A percentile compares a stretch with the other conserved stretches of the same genome.
phyloP scores from a whole-genome alignment of 2,888 invertebrate genomes.

The Scaeva pyrastri region DNA sequence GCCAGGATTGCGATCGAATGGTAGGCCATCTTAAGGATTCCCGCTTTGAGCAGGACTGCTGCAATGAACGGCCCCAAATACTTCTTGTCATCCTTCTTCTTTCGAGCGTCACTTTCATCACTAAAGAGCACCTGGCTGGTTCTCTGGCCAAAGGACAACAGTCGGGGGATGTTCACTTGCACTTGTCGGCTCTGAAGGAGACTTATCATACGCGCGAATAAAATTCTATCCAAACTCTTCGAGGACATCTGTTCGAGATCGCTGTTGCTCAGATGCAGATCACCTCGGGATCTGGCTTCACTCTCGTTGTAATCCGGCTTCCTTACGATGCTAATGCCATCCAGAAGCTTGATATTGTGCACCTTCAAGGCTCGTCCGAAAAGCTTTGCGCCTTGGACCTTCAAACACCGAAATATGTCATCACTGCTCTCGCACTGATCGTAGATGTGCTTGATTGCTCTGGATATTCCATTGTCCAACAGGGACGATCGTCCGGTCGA shows the following conservation, averaged over 20 bases:
- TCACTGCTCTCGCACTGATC: constrained; percentile 87
- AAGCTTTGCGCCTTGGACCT: constrained; percentile 88
- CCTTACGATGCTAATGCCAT: constrained; percentile 87
- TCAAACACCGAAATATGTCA: constrained; percentile 89
- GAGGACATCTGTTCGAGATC: constrained; percentile 86
- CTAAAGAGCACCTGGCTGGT: constrained; percentile 82
- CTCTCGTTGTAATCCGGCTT: constrained; percentile 68
- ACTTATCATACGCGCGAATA: constrained; percentile 85
- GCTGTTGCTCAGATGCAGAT: constrained; percentile 85
- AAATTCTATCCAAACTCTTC: constrained; percentile 86
- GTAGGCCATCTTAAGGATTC: constrained; percentile 90
- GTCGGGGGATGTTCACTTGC: constrained; percentile 85
- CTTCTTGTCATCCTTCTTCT: constrained; percentile 86
- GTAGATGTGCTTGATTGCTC: constrained; percentile 82
- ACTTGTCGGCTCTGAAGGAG: constrained; percentile 87
- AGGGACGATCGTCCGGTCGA: constrained; percentile 70
- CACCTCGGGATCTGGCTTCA: constrained; percentile 78
- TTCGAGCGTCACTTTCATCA: constrained; percentile 85
- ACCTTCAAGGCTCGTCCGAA: constrained; percentile 87
- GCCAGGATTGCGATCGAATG: constrained; percentile 91
- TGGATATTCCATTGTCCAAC: constrained; percentile 80
- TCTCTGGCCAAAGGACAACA: constrained; percentile 84
- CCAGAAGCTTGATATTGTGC: constrained; percentile 86
- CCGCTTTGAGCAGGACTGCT: constrained; percentile 89
- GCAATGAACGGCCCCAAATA: constrained; percentile 88